These are phyloP conservation scores for Unio delphinus DNA, from an alignment of 2,888 invertebrate genomes.

Conservation along the genomic window DNA sequence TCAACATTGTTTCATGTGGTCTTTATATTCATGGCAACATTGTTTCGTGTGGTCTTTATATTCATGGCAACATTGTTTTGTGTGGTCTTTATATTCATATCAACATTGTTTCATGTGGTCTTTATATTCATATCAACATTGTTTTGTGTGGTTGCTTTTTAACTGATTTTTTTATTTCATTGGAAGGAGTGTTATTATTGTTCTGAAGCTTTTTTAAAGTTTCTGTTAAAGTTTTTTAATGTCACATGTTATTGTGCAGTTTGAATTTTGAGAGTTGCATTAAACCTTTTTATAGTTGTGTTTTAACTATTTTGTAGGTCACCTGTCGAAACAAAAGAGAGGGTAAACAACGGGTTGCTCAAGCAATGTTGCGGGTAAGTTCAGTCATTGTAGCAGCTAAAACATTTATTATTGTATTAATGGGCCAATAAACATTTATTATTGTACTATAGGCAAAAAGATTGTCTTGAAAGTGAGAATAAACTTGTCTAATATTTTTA, in stretches of 20 bases:
- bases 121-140: too few species aligned
- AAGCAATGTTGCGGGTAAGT: conserved; percentile 87
- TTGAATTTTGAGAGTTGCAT: too few species aligned
- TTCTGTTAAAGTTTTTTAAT: conserved; percentile 1
- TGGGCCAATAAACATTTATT: neutral
- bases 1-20: too few species aligned
- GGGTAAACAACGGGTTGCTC: conserved; percentile 96
- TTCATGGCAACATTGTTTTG: too few species aligned
- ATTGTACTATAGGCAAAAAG: neutral
- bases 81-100: too few species aligned
- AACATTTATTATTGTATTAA: neutral
- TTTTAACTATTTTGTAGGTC: conserved; percentile 69
- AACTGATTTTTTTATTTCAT: too few species aligned
- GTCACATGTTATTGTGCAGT: neutral
- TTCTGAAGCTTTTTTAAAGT: neutral
- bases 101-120: too few species aligned
- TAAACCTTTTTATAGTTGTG: too few species aligned
- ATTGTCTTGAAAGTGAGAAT: neutral
- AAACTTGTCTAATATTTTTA: neutral
- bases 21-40: too few species aligned
- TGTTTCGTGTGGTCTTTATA: too few species aligned
- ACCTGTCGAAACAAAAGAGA: conserved; percentile 96
- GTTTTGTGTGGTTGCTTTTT: too few species aligned
- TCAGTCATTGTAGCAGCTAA: neutral
- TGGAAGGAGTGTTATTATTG: too few species aligned